phyloP scores from a whole-genome alignment of 2,113 vertebrate species.

The Gallinago paraguaiae region DNA sequence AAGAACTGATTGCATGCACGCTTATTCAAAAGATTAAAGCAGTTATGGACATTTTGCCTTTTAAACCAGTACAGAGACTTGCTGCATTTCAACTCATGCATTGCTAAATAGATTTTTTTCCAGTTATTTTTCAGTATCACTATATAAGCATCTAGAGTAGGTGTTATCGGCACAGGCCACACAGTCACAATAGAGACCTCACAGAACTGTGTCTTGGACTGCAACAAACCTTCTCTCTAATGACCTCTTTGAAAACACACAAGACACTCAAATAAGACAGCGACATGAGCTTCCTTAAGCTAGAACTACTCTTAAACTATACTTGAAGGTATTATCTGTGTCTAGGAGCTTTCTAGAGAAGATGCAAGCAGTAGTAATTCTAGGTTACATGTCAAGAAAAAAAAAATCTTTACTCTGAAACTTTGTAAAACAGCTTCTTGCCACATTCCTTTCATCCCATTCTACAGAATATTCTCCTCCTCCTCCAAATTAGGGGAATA shows the following conservation, averaged over 20 bases:
- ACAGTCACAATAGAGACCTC: neutral
- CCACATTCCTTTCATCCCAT: neutral
- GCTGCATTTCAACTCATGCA: neutral
- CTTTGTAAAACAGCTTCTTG: neutral
- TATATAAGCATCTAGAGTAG: neutral
- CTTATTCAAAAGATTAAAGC: neutral
- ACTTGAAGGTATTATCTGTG: neutral
- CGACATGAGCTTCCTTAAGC: rapidly evolving
- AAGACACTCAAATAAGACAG: neutral
- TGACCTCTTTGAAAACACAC: neutral
- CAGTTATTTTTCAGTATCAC: neutral
- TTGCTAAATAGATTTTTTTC: neutral
- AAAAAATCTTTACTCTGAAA: neutral
- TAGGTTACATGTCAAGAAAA: neutral
- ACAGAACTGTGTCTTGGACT: neutral
- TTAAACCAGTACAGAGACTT: neutral
- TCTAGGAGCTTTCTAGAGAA: neutral
- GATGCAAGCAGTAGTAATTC: neutral
- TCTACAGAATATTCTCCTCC: neutral
- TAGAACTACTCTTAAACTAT: neutral
- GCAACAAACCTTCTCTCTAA: neutral
- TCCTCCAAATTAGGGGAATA: neutral
- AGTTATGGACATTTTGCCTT: neutral
- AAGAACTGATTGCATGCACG: neutral
- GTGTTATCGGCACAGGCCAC: neutral